A percentile compares a stretch with the other conserved stretches of the same genome.
Conservation (phyloP, 2,888 invertebrate species). For the Trachelus troglodyta region DNA sequence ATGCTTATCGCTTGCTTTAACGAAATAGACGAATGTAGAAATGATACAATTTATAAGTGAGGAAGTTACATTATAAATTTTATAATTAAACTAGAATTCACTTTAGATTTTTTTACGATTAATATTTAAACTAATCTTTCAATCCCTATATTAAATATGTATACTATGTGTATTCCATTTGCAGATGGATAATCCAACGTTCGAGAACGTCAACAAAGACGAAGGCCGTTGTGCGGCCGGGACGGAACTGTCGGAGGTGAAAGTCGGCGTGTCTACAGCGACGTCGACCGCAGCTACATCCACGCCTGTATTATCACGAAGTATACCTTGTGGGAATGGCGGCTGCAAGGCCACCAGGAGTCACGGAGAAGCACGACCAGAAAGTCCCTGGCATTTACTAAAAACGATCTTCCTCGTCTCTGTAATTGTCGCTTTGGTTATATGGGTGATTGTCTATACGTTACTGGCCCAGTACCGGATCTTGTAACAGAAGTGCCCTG, state of each 20-base stretch:
- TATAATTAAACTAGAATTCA: too few species aligned
- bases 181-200: conserved; percentile 68
- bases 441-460: conserved; percentile 67
- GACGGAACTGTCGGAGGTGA: conserved; percentile 58
- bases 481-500: conserved; percentile 36
- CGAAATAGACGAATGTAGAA: too few species aligned
- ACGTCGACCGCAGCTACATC: conserved; percentile 41
- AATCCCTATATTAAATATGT: not conserved
- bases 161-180: conserved; percentile 23
- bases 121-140: not conserved
- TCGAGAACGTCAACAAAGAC: conserved; percentile 40
- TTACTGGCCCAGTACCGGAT: conserved; percentile 56
- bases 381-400: conserved; percentile 69
- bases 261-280: conserved; percentile 33
- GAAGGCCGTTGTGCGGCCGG: conserved; percentile 56
- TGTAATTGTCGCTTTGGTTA: conserved; percentile 64
- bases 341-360: conserved; percentile 47
- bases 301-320: conserved; percentile 32
- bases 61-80: not conserved
- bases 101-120: not conserved
- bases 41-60: too few species aligned
- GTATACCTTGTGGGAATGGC: conserved; percentile 46
- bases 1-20: not conserved
- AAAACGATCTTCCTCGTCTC: conserved; percentile 68
- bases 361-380: conserved; percentile 44